These are phyloP conservation scores for Elymnias hypermnestra DNA, from an alignment of 1,140 invertebrate species.

Conservation along the genomic window DNA sequence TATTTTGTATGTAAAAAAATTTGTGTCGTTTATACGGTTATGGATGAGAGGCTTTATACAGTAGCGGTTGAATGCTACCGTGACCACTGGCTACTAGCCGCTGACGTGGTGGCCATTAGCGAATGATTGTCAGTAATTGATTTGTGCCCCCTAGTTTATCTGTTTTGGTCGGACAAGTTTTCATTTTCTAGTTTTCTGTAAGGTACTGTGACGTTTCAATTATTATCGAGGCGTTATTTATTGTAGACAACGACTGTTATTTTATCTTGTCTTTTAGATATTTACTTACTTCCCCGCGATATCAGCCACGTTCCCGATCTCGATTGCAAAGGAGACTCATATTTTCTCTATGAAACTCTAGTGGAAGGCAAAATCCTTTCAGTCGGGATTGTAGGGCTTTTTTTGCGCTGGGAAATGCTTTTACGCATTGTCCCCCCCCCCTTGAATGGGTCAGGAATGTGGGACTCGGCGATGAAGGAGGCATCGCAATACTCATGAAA, in stretches of 20 bases:
- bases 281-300: no score
- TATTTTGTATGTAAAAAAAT: no score
- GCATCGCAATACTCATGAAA: no score
- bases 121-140: conserved; percentile 30
- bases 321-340: not conserved
- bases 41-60: conserved; percentile 8
- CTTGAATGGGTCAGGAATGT: no score
- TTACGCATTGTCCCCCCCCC: no score
- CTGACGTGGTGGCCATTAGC: conserved; percentile 26
- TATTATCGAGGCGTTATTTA: conserved; percentile 13
- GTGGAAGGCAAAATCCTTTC: no score
- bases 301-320: no score
- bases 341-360: no score
- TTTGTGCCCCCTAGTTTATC: conserved; percentile 24
- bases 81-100: conserved; percentile 16
- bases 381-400: no score
- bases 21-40: not conserved
- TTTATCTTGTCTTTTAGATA: not conserved
- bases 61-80: conserved; percentile 13
- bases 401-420: no score
- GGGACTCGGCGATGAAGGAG: no score
- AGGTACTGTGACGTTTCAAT: conserved; percentile 15
- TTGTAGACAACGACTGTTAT: not conserved
- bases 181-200: conserved; percentile 19
- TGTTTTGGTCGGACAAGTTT: conserved; percentile 19